phyloP scores from a whole-genome alignment of 2,113 vertebrate genomes.

The Mesitornis unicolor region DNA sequence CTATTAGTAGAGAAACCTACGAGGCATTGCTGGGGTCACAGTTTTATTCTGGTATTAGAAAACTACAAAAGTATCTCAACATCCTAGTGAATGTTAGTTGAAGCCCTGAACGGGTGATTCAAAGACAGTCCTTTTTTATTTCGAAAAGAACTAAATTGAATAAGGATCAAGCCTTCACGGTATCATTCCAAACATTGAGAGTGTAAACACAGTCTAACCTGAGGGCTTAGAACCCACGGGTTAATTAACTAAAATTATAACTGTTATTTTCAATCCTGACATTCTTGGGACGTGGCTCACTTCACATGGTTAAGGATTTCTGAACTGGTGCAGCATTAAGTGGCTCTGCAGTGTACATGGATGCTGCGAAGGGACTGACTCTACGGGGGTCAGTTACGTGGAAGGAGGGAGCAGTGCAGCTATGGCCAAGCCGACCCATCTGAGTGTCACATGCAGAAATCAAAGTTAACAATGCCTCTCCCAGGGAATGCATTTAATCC shows the following conservation, averaged over 20 bases:
- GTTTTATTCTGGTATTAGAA: not conserved
- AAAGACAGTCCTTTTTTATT: not conserved
- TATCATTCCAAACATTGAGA: not conserved
- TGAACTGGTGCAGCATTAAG: not conserved
- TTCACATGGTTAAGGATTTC: not conserved
- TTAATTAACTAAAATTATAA: not conserved
- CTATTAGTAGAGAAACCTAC: not conserved
- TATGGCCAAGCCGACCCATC: not conserved
- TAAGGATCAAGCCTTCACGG: not conserved
- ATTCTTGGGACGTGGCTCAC: not conserved
- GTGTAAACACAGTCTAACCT: not conserved
- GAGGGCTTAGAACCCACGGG: not conserved
- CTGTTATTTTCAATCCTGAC: not conserved
- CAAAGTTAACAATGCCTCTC: not conserved
- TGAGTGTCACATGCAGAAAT: not conserved
- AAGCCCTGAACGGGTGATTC: not conserved
- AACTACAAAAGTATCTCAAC: not conserved
- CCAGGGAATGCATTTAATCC: not conserved
- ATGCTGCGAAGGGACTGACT: not conserved
- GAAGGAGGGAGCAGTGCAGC: not conserved
- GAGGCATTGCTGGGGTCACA: not conserved
- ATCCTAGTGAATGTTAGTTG: not conserved
- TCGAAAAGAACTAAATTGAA: not conserved
- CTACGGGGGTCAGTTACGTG: rapidly evolving
- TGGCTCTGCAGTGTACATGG: not conserved